Evolutionary conservation across 2,888 invertebrate species (phyloP), one percentile per base, ranked within the genome.

Genomic region (Caenorhabditis virilis): DNA sequence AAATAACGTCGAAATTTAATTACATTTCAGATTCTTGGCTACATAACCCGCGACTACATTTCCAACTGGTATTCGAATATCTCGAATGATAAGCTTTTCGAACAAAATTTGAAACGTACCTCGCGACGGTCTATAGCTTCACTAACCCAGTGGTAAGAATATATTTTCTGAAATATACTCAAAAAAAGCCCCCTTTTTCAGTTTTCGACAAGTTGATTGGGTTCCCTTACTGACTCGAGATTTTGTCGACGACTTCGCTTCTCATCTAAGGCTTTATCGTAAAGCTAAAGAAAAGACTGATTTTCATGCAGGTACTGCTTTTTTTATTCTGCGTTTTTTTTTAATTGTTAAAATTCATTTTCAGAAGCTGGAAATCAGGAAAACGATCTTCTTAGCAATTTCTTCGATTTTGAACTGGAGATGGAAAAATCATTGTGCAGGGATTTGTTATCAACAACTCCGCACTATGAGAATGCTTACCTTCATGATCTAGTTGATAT

Each of bases 191-290:
- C 9, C n/a, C 36, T 27, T 33, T 46, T 55, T 3, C 33, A 81
- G 83, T 46, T 56, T 83, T 47, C 69, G 72, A 22, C 70, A 90
- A 82, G 90, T 93, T 15, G 92, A 94, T 84, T 92, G 93, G 91
- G 90, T 92, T 77, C 90, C 91, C 35, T 90, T 91, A 78, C 87
- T 93, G 61, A 92, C 93, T 20, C 91, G 91, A 30, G 88, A 89
- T 67, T 87, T 93, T 61, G 92, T 94, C 1, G 93, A 94, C 84
- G 93, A 93, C 85, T 88, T 92, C 69, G 93, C 92, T 1, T 90
- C 91, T 25, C 94, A 94, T 85, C 88, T 94, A 71, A 88, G 92
- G 69, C 85, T 94, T 22, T 94, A 90, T 83, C 89, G 92, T 74
- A 89, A 91, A 83, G 91, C 93, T 0, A 79, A 83, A 63, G 85